phyloP scores from a whole-genome alignment of 2,113 vertebrate species.

The Tetrax tetrax region DNA sequence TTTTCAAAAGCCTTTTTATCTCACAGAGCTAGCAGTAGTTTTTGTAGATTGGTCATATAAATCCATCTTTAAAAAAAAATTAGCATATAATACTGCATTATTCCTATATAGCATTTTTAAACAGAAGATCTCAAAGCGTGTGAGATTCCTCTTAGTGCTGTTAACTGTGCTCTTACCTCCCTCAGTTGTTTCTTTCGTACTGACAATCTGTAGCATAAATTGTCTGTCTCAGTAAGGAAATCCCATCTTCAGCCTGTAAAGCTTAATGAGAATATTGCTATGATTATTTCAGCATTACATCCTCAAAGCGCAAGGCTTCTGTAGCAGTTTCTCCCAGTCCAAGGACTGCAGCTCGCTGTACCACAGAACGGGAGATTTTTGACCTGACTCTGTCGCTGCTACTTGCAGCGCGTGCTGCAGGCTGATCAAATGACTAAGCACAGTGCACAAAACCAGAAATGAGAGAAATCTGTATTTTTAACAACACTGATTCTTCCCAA shows the following conservation, averaged over 20 bases:
- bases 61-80: background rate
- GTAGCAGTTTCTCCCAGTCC: background rate
- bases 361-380: background rate
- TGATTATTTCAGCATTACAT: background rate
- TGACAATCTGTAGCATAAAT: background rate
- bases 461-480: background rate
- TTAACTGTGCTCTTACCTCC: background rate
- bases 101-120: background rate
- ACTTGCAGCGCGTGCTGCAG: background rate
- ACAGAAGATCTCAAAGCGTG: background rate
- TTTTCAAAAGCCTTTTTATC: background rate
- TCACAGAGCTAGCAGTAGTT: background rate
- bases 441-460: background rate
- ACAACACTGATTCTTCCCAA: background rate
- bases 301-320: background rate
- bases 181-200: background rate
- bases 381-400: background rate
- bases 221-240: background rate
- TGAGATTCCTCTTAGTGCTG: background rate
- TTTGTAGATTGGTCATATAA: background rate
- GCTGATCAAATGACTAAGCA: background rate
- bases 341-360: background rate
- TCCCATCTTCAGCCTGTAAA: background rate
- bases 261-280: background rate
- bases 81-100: background rate